These are phyloP conservation scores for Macquaria australasica DNA, from an alignment of 2,113 vertebrate species.

Conservation along the genomic window DNA sequence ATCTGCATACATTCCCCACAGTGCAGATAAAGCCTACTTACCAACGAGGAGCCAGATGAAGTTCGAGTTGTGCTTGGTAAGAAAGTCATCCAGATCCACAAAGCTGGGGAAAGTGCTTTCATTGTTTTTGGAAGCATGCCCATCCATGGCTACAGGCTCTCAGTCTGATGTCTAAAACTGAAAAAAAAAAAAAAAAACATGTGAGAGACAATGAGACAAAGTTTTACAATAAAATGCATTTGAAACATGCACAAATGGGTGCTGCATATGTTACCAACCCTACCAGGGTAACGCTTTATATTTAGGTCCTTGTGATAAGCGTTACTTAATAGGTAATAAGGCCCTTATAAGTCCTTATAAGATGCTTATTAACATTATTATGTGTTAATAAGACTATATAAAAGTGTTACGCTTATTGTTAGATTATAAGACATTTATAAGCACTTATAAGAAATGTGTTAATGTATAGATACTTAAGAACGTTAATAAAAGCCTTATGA, in stretches of 20 bases:
- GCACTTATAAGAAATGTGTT: too few relatives aligned
- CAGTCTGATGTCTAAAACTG: slow-evolving; percentile 62
- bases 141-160: slow-evolving; percentile 83
- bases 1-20: not conserved
- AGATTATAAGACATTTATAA: too few relatives aligned
- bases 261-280: too few relatives aligned
- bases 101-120: slow-evolving; percentile 92
- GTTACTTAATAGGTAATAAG: too few relatives aligned
- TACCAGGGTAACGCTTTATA: too few relatives aligned
- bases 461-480: too few relatives aligned
- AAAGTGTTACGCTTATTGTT: too few relatives aligned
- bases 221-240: not conserved
- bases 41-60: slow-evolving; percentile 98
- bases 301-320: too few relatives aligned
- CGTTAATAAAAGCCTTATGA: too few relatives aligned
- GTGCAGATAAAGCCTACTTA: slow-evolving; percentile 69
- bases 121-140: slow-evolving; percentile 83
- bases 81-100: slow-evolving; percentile 91
- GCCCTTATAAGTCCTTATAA: too few relatives aligned
- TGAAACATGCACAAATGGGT: not conserved
- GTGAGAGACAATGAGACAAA: not conserved
- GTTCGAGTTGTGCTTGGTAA: slow-evolving; percentile 94
- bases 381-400: too few relatives aligned
- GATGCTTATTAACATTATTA: too few relatives aligned
- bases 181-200: not conserved